Evolutionary conservation across 2,113 vertebrate species (phyloP).

Genomic region (Pyxicephalus adspersus): DNA sequence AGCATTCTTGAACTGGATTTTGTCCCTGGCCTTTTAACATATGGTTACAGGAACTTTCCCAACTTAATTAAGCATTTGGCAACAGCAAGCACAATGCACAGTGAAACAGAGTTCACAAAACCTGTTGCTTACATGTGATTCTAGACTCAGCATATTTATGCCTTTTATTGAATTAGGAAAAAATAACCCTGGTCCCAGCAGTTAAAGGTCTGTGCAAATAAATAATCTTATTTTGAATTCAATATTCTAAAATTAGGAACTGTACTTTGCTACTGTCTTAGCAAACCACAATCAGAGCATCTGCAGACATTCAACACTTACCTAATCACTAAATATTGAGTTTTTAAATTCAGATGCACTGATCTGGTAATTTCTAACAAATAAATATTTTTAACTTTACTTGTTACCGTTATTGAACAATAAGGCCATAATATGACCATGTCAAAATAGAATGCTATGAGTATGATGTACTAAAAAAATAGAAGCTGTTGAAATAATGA

Average conservation of each 20-base stretch:
- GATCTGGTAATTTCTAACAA: too few relatives aligned
- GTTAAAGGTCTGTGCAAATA: conserved; percentile 2
- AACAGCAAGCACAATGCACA: conserved; percentile 16
- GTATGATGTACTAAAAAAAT: too few relatives aligned
- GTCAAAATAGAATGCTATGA: too few relatives aligned
- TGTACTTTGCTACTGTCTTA: too few relatives aligned
- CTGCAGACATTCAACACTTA: too few relatives aligned
- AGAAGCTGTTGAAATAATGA: too few relatives aligned
- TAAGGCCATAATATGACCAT: too few relatives aligned
- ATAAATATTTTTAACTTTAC: too few relatives aligned
- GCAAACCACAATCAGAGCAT: too few relatives aligned
- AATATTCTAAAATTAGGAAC: neutral
- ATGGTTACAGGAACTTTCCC: conserved; percentile 21
- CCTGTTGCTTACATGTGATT: conserved; percentile 29
- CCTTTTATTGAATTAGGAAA: conserved; percentile 13
- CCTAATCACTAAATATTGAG: too few relatives aligned
- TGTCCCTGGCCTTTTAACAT: conserved; percentile 35
- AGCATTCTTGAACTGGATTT: conserved; percentile 34
- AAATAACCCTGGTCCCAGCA: neutral
- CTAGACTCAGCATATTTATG: conserved; percentile 1
- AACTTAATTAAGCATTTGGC: conserved; percentile 45
- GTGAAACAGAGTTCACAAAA: conserved; percentile 6
- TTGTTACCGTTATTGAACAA: too few relatives aligned
- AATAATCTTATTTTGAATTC: neutral
- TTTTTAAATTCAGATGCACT: too few relatives aligned